A percentile compares a stretch with the other conserved stretches of the same genome.
These are phyloP conservation scores for Dastarcus helophoroides DNA, from an alignment of 2,888 invertebrate genomes.

Conservation along the genomic window DNA sequence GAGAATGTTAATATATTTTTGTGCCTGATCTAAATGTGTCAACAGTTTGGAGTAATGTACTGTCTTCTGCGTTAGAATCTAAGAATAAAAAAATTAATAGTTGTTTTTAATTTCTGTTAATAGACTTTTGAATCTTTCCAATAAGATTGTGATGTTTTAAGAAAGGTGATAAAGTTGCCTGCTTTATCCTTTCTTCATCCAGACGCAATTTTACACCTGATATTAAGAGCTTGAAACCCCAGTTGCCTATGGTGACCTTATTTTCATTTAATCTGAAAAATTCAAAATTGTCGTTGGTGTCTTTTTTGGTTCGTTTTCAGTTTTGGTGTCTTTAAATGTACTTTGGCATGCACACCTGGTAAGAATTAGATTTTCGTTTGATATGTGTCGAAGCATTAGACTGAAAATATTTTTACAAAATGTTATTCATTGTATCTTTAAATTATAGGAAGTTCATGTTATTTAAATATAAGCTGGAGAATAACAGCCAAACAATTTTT, in stretches of 20 bases:
- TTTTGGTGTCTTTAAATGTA: conserved; percentile 16
- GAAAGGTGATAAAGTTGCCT: too few relatives aligned
- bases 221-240: conserved; percentile 33
- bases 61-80: too few relatives aligned
- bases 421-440: conserved; percentile 17
- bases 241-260: conserved; percentile 34
- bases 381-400: conserved; percentile 25
- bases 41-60: too few relatives aligned
- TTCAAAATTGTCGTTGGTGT: conserved; percentile 23
- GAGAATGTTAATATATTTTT: too few relatives aligned
- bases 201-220: conserved; percentile 6
- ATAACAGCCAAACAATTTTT: too few relatives aligned
- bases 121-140: too few relatives aligned
- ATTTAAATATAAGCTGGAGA: conserved; percentile 7
- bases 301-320: conserved; percentile 18
- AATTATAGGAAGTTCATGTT: conserved; percentile 8
- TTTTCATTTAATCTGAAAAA: conserved; percentile 18
- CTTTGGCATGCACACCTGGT: conserved; percentile 22
- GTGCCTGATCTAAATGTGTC: too few relatives aligned
- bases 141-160: too few relatives aligned
- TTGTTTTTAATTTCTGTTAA: too few relatives aligned
- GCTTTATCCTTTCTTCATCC: too few relatives aligned
- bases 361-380: conserved; percentile 11
- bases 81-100: too few relatives aligned
- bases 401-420: conserved; percentile 29